phyloP scores from a whole-genome alignment of 2,888 invertebrate genomes.

The Lasioglossum lativentre region DNA sequence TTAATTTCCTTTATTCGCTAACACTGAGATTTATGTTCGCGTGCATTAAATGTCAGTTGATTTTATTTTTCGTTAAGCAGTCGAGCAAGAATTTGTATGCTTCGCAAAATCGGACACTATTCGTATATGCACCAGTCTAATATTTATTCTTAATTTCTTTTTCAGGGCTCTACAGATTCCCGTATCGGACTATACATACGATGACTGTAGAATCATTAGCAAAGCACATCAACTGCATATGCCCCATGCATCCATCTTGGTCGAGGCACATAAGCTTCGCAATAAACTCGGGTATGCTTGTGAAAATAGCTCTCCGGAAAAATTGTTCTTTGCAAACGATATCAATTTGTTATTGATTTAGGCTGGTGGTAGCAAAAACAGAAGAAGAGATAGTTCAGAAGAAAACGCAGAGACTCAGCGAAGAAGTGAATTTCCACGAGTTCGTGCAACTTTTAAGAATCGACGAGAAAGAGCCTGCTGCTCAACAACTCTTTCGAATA shows the following conservation, averaged over 20 bases:
- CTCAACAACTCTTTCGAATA: constrained; percentile 88
- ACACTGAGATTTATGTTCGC: background rate
- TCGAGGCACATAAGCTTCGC: constrained; percentile 93
- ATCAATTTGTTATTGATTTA: constrained; percentile 40
- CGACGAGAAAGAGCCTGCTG: constrained; percentile 86
- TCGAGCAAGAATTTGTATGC: background rate
- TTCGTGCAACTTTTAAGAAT: constrained; percentile 89
- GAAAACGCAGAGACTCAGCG: constrained; percentile 74
- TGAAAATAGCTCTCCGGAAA: background rate
- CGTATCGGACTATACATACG: constrained; percentile 95
- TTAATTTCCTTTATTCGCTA: background rate
- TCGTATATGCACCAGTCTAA: background rate
- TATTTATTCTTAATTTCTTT: constrained; percentile 61
- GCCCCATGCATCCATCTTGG: constrained; percentile 90
- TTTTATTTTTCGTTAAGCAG: background rate
- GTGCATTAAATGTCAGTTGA: background rate
- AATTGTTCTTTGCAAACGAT: background rate
- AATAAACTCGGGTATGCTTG: constrained; percentile 89
- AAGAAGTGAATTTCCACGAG: constrained; percentile 84
- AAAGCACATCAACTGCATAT: constrained; percentile 93
- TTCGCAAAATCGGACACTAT: too few relatives aligned
- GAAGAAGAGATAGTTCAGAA: constrained; percentile 82
- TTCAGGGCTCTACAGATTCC: constrained; percentile 93
- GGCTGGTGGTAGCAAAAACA: constrained; percentile 79
- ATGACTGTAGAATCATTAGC: constrained; percentile 94